Evolutionary conservation across 2,113 vertebrate species (phyloP).

Genomic region (Lampris megalopsis): DNA sequence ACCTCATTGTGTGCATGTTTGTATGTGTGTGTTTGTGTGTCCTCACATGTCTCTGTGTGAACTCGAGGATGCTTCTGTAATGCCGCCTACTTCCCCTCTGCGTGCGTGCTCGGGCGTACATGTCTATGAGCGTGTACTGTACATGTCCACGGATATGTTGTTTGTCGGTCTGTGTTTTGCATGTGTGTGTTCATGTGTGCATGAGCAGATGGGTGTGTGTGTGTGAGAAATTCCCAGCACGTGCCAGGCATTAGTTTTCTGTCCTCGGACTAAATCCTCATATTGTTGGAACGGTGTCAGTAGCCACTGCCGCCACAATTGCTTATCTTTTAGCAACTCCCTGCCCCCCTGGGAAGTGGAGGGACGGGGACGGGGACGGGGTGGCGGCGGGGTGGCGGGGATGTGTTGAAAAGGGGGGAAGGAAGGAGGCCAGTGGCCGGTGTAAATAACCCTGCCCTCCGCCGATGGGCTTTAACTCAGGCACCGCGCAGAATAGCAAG

Average conservation of each 20-base stretch:
- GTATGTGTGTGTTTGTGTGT: conserved; percentile 13
- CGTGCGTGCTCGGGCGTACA: conserved; percentile 15
- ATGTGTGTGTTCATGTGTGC: conserved; percentile 41
- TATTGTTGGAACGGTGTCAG: conserved; percentile 72
- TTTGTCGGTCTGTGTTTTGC: conserved; percentile 10
- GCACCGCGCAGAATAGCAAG: conserved; percentile 62
- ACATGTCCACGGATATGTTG: neutral
- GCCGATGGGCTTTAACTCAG: conserved; percentile 59
- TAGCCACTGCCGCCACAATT: conserved; percentile 65
- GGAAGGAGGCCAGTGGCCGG: conserved; percentile 55
- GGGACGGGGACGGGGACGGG: conserved; percentile 30
- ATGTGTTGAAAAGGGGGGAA: neutral
- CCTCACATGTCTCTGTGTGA: conserved; percentile 33
- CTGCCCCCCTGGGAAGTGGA: conserved; percentile 41
- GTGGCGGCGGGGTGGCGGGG: conserved; percentile 1
- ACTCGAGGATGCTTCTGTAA: conserved; percentile 49
- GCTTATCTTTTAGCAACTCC: conserved; percentile 73
- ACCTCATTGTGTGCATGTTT: conserved; percentile 41
- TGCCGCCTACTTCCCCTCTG: conserved; percentile 31
- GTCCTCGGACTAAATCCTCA: conserved; percentile 71
- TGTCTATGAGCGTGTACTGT: conserved; percentile 1
- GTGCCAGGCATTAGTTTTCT: conserved; percentile 61
- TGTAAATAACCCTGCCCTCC: conserved; percentile 71
- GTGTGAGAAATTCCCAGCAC: conserved; percentile 60
- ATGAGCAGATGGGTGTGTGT: conserved; percentile 58